Base-by-base conservation (phyloP, 2,888 invertebrate genomes). In the Drosophila parthenogenetica region DNA sequence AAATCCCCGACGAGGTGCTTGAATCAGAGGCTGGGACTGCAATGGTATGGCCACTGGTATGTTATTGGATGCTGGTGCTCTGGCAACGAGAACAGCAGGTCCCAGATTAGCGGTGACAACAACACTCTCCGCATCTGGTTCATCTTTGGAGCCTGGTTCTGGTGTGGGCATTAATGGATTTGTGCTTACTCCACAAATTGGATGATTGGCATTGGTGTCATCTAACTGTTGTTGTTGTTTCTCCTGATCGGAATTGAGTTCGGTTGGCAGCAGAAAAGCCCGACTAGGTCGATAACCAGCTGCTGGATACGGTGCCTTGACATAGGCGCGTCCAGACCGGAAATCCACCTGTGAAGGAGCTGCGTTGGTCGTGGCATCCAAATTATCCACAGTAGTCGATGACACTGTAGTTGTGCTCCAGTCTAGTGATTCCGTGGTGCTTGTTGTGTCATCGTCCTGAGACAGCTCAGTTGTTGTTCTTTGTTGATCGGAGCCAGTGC, bases 111-210 rank as follows among this genome's bases (percentile, higher is more conserved):
- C 77, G 2, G 80, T 87, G 8, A 88, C 65, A 14, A 82, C 61
- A 8, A 90, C 90, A 53, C 77, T 79, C 19, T 90, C 91, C 1
- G 90, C 70, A 53, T 90, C 90, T 10, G 90, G 91, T 29, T 91
- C 83, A 40, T 75, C 77, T 35, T 78, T 73, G 46, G 83, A 74
- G 17, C 82, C 88, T 0, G 87, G 79, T 32, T 82, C 76, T 0
- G 91, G 91, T 5, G 83, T 89, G 40, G 91, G 91, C 50, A 79
- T 80, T 29, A 91, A 48, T 4, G 91, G 91, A 68, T 90, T 77
- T 3, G 86, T 89, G 66, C 89, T 90, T 4, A 86, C 84, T 5
- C 90, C 91, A 19, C 90, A 90, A 4, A 77, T 73, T 0, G 90
- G 91, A 80, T 90, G 81, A 29, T 87, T 79, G 14, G 81, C 77